These are phyloP conservation scores for Parapristionchus giblindavisi DNA, from an alignment of 2,888 invertebrate genomes.

Conservation along the genomic window DNA sequence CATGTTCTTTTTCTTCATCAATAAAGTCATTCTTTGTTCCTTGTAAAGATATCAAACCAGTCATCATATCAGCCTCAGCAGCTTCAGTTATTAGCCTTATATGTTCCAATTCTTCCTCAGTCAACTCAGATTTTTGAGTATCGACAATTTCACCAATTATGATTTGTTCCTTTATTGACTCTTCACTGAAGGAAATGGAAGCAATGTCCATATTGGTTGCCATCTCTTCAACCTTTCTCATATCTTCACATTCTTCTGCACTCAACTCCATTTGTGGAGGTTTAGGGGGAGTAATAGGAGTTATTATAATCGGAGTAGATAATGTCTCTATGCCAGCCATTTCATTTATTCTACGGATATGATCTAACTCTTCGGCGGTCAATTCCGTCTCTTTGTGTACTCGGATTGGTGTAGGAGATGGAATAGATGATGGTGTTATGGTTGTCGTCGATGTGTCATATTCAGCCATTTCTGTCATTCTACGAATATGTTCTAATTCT, in stretches of 20 bases:
- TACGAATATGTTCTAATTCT: conserved; percentile 43
- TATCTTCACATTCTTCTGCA: no score
- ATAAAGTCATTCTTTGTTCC: no score
- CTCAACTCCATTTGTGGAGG: no score
- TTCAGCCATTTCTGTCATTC: conserved; percentile 39
- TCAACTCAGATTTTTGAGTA: no score
- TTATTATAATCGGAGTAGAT: not conserved
- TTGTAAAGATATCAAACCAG: no score
- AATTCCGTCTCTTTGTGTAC: conserved; percentile 24
- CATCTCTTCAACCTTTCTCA: no score
- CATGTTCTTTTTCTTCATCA: conserved; percentile 36
- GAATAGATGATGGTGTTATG: not conserved
- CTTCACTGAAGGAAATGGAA: no score
- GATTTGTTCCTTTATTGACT: no score
- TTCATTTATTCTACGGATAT: conserved; percentile 56
- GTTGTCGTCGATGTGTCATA: not conserved
- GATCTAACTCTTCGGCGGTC: conserved; percentile 53
- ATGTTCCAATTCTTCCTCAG: conserved; percentile 42
- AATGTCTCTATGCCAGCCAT: conserved; percentile 43
- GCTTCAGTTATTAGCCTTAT: not conserved
- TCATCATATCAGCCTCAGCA: conserved; percentile 1
- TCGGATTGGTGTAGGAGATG: not conserved
- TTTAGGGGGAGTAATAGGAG: not conserved
- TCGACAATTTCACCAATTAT: no score
- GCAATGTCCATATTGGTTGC: no score